Evolutionary conservation across 1,140 invertebrate genomes (phyloP).

Genomic region (Adelges cooleyi): DNA sequence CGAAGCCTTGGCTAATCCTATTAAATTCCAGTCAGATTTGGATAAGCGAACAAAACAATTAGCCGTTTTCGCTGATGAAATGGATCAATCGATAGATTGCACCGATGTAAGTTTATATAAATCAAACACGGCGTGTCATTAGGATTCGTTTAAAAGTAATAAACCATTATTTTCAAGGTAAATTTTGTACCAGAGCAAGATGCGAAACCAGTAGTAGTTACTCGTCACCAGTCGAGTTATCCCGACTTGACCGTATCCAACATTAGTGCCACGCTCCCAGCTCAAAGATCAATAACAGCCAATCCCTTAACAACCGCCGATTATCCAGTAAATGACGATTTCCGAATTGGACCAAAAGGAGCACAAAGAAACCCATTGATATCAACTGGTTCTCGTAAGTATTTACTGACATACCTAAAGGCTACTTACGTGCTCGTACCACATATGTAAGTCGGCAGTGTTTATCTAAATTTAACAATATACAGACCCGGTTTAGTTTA

Average conservation of each 20-base stretch:
- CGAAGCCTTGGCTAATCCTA: conserved; percentile 92
- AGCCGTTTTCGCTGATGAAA: conserved; percentile 74
- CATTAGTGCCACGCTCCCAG: background rate
- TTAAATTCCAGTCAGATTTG: conserved; percentile 87
- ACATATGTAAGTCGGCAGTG: too few relatives aligned
- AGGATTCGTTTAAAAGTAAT: too few relatives aligned
- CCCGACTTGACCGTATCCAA: conserved; percentile 14
- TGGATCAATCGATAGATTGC: conserved; percentile 15
- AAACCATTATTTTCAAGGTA: background rate
- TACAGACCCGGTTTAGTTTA: too few relatives aligned
- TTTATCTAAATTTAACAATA: too few relatives aligned
- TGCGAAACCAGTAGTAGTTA: background rate
- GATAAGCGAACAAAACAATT: conserved; percentile 87
- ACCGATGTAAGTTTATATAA: conserved; percentile 19
- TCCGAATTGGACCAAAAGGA: background rate
- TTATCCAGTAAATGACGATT: background rate
- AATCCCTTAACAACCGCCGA: background rate
- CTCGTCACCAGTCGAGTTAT: conserved; percentile 18
- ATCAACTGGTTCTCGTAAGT: background rate
- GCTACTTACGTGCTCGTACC: too few relatives aligned
- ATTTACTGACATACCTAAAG: background rate
- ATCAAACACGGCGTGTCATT: too few relatives aligned
- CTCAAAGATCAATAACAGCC: background rate
- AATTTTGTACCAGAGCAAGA: background rate
- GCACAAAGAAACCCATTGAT: background rate